Evolutionary conservation across 2,797 vertebrate species (phyloP).

Genomic region (Hozukius guyotensis): DNA sequence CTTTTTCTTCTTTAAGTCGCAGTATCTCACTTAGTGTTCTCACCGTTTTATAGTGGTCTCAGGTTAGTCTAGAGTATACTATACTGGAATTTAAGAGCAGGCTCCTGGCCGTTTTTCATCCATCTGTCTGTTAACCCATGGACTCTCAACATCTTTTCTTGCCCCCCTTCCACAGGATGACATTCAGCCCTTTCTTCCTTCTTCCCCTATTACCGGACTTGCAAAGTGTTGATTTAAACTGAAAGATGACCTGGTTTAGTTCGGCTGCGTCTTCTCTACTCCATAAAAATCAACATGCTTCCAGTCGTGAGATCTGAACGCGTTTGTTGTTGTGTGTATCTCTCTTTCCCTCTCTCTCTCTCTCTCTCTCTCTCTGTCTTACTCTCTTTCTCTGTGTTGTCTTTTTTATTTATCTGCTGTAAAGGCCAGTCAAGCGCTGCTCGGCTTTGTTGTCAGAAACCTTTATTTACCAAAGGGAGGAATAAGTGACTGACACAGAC

Average conservation of each 20-base stretch:
- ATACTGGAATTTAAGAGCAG: conserved; percentile 24
- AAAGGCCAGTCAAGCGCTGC: conserved; percentile 84
- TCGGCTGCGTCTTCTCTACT: conserved; percentile 75
- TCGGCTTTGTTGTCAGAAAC: conserved; percentile 88
- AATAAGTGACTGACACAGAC: conserved; percentile 87
- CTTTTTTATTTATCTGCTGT: conserved; percentile 83
- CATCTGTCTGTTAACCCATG: conserved; percentile 46
- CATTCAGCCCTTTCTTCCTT: conserved; percentile 57
- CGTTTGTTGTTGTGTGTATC: conserved; percentile 70
- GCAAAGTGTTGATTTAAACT: conserved; percentile 79
- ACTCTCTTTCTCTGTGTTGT: conserved; percentile 75
- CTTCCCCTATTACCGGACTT: conserved; percentile 66
- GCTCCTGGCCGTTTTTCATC: conserved; percentile 33
- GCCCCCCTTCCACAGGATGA: conserved; percentile 38
- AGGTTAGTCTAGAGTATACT: background rate
- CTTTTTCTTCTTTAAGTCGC: background rate
- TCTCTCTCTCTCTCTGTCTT: conserved; percentile 40
- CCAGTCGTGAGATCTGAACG: conserved; percentile 78
- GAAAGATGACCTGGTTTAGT: conserved; percentile 80
- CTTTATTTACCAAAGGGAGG: conserved; percentile 88
- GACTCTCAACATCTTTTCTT: conserved; percentile 45
- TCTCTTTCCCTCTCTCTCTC: conserved; percentile 11
- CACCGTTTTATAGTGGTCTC: conserved; percentile 2
- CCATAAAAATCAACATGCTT: conserved; percentile 85
- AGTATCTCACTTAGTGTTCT: conserved; percentile 16